Conservation (phyloP, 1,140 invertebrate genomes). For the Odontomachus brunneus region DNA sequence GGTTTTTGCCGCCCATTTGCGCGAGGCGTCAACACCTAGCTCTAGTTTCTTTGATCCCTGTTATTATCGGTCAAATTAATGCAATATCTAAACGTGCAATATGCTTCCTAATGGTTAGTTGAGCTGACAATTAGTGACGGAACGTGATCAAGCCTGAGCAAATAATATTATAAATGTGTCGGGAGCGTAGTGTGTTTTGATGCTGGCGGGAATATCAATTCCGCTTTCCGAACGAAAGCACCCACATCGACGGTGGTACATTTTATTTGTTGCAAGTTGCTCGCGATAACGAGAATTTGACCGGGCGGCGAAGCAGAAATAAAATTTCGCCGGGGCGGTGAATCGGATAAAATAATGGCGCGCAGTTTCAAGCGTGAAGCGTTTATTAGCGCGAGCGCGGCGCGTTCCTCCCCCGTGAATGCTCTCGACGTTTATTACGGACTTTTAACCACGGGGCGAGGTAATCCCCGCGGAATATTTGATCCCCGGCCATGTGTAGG, state of each 20-base stretch:
- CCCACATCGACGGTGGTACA: too few relatives aligned
- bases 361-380: conserved; percentile 25
- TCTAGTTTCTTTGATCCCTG: background rate
- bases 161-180: background rate
- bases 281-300: conserved; percentile 36
- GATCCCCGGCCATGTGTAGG: conserved; percentile 7
- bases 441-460: conserved; percentile 45
- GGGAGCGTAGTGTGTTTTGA: background rate
- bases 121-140: background rate
- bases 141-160: conserved; percentile 7
- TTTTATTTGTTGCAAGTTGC: conserved; percentile 31
- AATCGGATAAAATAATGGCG: conserved; percentile 44
- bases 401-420: background rate
- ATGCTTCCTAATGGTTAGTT: background rate
- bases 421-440: conserved; percentile 48
- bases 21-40: conserved; percentile 11
- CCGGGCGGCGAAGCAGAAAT: background rate
- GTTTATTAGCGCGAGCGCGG: conserved; percentile 41
- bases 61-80: conserved; percentile 19
- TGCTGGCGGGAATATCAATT: background rate
- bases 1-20: background rate
- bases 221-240: background rate
- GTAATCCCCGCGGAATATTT: conserved; percentile 56
- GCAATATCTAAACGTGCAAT: background rate
- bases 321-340: conserved; percentile 32